Evolutionary conservation across 2,797 vertebrate genomes (phyloP), one percentile per base, ranked within the genome.

Genomic region (Bradypodion pumilum): DNA sequence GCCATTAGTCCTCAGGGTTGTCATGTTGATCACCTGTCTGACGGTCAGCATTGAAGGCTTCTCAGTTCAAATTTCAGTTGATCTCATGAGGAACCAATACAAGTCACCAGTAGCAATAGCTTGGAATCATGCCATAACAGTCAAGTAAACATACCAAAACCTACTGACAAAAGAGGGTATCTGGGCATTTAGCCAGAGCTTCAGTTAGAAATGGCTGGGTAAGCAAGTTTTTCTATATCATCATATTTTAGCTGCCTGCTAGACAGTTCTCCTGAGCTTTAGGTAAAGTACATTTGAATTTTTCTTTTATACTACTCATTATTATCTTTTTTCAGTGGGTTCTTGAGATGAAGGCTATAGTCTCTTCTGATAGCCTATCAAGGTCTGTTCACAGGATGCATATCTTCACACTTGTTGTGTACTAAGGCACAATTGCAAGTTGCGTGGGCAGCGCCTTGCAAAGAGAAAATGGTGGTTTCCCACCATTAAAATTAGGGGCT

Each of bases 321-420:
- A 35, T 66, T 77, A 37, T 23, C 32, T 70, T 46, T 59, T 49
- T n/a, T 65, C 4, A n/a, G 13, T 32, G 70, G 40, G 1, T n/a
- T 68, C 32, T 32, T 86, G 85, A 83, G 82, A 5, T 59, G 42
- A 89, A 86, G 78, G 83, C 44, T 32, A 86, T 87, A 84, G 81
- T 60, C 40, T 84, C 15, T 52, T 78, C 60, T 27, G 37, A 49
- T 0, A 0, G 8, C 65, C 81, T 65, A 87, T 37, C 52, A 68
- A 44, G 2, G 6, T 68, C n/a, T n/a, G n/a, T n/a, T n/a, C n/a
- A n/a, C n/a, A n/a, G n/a, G n/a, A n/a, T n/a, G n/a, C n/a, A n/a
- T n/a, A n/a, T n/a, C n/a, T n/a, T n/a, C n/a, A n/a, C n/a, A n/a
- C n/a, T n/a, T n/a, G n/a, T n/a, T n/a, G n/a, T n/a, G n/a, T n/a